phyloP scores from a whole-genome alignment of 1,140 invertebrate genomes.

The Ooceraea biroi region DNA sequence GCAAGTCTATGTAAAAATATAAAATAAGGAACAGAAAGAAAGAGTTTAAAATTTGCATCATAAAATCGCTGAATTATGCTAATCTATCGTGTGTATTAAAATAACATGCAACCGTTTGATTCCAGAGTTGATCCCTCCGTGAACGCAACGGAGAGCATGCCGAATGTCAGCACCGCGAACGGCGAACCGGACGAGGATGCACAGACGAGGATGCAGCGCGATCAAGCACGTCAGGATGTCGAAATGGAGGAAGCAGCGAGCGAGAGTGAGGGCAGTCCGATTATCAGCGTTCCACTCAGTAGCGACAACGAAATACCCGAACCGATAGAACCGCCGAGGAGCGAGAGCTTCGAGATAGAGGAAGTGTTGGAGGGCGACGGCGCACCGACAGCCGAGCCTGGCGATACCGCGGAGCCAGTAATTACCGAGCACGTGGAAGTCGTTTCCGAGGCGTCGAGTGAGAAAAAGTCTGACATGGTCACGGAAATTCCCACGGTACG shows the following conservation, averaged over 20 bases:
- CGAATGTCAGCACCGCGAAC: slow-evolving; percentile 47
- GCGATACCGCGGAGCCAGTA: slow-evolving; percentile 75
- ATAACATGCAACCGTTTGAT: not conserved
- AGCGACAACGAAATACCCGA: slow-evolving; percentile 37
- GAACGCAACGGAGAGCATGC: slow-evolving; percentile 5
- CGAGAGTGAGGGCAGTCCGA: slow-evolving; percentile 38
- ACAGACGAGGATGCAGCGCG: not conserved
- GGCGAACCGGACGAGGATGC: not conserved
- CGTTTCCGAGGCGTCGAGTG: slow-evolving; percentile 62
- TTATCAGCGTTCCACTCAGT: slow-evolving; percentile 42
- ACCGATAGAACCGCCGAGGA: slow-evolving; percentile 2
- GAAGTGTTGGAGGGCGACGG: slow-evolving; percentile 75
- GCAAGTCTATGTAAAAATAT: too few relatives aligned
- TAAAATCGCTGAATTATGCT: too few relatives aligned
- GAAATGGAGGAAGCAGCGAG: slow-evolving; percentile 68
- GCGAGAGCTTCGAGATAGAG: slow-evolving; percentile 76
- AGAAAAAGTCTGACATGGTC: slow-evolving; percentile 69
- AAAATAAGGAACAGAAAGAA: not conserved
- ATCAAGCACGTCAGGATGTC: slow-evolving; percentile 35
- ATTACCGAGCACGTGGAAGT: slow-evolving; percentile 78
- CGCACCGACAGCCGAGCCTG: slow-evolving; percentile 46
- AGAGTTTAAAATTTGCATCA: too few relatives aligned
- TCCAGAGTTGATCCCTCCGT: slow-evolving; percentile 9
- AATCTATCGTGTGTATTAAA: not conserved
- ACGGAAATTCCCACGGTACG: slow-evolving; percentile 75